phyloP scores from a whole-genome alignment of 2,888 invertebrate species.

The Caenorhabditis japonica region DNA sequence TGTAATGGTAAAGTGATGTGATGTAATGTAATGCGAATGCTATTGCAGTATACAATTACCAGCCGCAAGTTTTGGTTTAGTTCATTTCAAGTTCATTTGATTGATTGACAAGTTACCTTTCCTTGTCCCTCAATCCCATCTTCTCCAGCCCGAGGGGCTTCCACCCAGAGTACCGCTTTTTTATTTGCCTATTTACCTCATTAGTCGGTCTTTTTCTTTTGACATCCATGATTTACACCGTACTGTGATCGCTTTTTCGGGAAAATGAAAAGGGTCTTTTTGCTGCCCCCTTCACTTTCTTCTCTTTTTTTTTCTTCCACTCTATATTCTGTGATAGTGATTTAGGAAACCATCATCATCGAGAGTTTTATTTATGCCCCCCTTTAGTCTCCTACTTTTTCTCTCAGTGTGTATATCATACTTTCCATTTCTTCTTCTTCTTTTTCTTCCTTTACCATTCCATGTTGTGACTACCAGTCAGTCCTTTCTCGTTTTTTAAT shows the following conservation, averaged over 20 bases:
- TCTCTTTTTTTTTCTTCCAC: too few species aligned
- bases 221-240: slow-evolving; percentile 45
- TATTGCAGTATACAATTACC: slow-evolving; percentile 49
- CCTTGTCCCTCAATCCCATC: not conserved
- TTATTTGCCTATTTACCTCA: slow-evolving; percentile 33
- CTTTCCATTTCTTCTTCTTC: slow-evolving; percentile 21
- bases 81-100: slow-evolving; percentile 45
- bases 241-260: slow-evolving; percentile 21
- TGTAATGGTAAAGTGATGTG: too few species aligned
- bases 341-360: slow-evolving; percentile 25
- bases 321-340: slow-evolving; percentile 50
- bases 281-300: slow-evolving; percentile 8
- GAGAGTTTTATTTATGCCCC: slow-evolving; percentile 46
- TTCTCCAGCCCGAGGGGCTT: not conserved
- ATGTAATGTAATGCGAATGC: too few species aligned
- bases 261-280: slow-evolving; percentile 22
- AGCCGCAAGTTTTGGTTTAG: slow-evolving; percentile 11
- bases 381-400: too few species aligned
- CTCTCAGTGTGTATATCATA: slow-evolving; percentile 42
- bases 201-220: slow-evolving; percentile 31
- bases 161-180: slow-evolving; percentile 9
- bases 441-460: slow-evolving; percentile 2
- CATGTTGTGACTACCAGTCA: not conserved
- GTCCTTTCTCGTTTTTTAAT: slow-evolving; percentile 12
- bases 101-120: slow-evolving; percentile 47